A percentile compares a stretch with the other conserved stretches of the same genome.
Evolutionary conservation across 2,797 vertebrate genomes (phyloP).

Genomic region (Helicolenus hilgendorfi): DNA sequence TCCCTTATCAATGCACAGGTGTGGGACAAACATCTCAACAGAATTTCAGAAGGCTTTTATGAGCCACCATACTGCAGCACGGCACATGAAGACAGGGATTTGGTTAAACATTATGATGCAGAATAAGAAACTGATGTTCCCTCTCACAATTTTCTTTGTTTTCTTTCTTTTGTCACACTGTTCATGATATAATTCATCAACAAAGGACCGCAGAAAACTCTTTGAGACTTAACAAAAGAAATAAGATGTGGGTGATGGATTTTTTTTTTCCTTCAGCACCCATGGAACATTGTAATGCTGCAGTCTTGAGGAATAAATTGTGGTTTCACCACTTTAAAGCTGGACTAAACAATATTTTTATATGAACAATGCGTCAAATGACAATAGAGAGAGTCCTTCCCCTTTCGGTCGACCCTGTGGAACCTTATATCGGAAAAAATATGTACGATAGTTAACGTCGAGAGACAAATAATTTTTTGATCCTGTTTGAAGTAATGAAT

Average conservation of each 20-base stretch:
- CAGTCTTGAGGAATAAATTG: not conserved
- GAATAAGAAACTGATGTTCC: not conserved
- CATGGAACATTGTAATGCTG: not conserved
- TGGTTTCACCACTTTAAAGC: not conserved
- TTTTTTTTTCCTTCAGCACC: not conserved
- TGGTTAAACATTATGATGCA: not conserved
- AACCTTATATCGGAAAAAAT: not conserved
- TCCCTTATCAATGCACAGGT: not conserved
- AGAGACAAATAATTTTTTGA: not conserved
- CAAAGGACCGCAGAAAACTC: not conserved
- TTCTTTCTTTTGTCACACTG: not conserved
- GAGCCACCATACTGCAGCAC: not conserved
- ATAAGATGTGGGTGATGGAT: not conserved
- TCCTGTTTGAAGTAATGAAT: no score
- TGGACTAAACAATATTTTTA: not conserved
- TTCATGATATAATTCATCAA: not conserved
- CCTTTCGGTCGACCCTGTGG: not conserved
- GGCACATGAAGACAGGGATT: not conserved
- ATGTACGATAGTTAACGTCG: not conserved
- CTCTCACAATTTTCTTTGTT: not conserved
- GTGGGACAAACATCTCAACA: not conserved
- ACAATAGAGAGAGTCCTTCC: not conserved
- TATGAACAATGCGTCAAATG: not conserved
- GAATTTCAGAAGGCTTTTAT: not conserved
- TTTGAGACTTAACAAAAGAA: not conserved